Percentiles rank a stretch among this genome's conserved stretches.
These are phyloP conservation scores for Palaemon carinicauda DNA, from an alignment of 1,140 invertebrate genomes.

Conservation along the genomic window DNA sequence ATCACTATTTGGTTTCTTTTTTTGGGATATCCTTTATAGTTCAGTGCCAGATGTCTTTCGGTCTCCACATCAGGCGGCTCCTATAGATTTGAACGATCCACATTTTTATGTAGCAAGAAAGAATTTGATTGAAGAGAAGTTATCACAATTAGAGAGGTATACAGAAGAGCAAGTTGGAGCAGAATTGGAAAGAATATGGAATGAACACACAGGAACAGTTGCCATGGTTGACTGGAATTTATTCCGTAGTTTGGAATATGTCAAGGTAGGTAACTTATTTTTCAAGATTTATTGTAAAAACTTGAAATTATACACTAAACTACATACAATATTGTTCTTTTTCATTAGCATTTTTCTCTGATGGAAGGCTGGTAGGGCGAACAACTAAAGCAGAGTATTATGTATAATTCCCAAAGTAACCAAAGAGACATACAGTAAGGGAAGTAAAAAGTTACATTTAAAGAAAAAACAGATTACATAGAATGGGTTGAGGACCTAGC, in stretches of 20 bases:
- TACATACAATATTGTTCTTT: background rate
- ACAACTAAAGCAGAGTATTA: no score
- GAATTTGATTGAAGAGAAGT: slow-evolving; percentile 68
- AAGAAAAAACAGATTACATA: no score
- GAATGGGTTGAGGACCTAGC: no score
- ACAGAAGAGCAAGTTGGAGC: slow-evolving; percentile 64
- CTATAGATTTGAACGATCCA: slow-evolving; percentile 74
- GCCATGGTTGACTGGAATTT: slow-evolving; percentile 69
- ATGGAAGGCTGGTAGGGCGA: no score
- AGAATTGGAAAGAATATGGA: slow-evolving; percentile 66
- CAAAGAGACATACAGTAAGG: no score
- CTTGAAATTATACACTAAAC: background rate
- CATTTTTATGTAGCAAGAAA: slow-evolving; percentile 74
- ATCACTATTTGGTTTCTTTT: slow-evolving; percentile 74
- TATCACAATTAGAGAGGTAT: slow-evolving; percentile 63
- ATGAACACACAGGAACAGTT: slow-evolving; percentile 64
- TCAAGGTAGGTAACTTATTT: slow-evolving; percentile 64
- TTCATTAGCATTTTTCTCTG: background rate
- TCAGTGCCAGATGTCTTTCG: slow-evolving; percentile 74
- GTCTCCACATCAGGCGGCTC: slow-evolving; percentile 72
- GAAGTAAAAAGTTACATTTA: no score
- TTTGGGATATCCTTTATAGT: slow-evolving; percentile 81
- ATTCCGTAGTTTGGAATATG: slow-evolving; percentile 66
- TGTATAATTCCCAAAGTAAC: no score
- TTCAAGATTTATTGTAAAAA: background rate